Evolutionary conservation across 2,113 vertebrate species (phyloP), one percentile per base, ranked within the genome.

Genomic region (Microtus montanus): DNA sequence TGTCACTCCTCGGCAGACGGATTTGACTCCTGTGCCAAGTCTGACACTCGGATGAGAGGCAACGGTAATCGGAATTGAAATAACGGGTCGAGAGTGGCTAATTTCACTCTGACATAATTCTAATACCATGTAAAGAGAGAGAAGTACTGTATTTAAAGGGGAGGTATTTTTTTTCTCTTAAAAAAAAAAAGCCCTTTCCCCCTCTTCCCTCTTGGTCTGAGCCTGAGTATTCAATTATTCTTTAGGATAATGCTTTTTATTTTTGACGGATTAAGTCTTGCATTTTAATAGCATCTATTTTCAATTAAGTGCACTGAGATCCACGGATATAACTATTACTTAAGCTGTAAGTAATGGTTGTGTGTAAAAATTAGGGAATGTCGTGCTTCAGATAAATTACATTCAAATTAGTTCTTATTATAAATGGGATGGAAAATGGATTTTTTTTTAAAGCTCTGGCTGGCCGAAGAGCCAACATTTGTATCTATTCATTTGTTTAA

Each of bases 401-500:
- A 98, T 98, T 98, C 96, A 97, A 97, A 98, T 98, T 98, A 98
- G 97, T 98, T 98, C 98, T 98, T 98, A 98, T 98, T 98, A 98
- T 98, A 98, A 98, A 98, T 98, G 98, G 97, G 96, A 94, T 98
- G 98, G 98, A 98, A 98, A 98, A 99, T 98, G 98, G 98, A 98
- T 98, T 98, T 97, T 98, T 96, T 98, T 98, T 97, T 98, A 98
- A 96, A 98, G 98, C 97, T 98, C 97, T 98, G 95, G 96, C 98
- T 98, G 97, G 98, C 98, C 98, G 96, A 98, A 98, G 98, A 98
- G 97, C 98, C 97, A 98, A 97, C 98, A 98, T 98, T 98, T 98
- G 97, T 99, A 98, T 98, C 98, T 98, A 98, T 99, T 98, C 98
- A 98, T 98, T 98, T 98, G 98, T 98, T 98, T 98, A 98, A 99